phyloP scores from a whole-genome alignment of 2,888 invertebrate species.

The Athetis lepigone region DNA sequence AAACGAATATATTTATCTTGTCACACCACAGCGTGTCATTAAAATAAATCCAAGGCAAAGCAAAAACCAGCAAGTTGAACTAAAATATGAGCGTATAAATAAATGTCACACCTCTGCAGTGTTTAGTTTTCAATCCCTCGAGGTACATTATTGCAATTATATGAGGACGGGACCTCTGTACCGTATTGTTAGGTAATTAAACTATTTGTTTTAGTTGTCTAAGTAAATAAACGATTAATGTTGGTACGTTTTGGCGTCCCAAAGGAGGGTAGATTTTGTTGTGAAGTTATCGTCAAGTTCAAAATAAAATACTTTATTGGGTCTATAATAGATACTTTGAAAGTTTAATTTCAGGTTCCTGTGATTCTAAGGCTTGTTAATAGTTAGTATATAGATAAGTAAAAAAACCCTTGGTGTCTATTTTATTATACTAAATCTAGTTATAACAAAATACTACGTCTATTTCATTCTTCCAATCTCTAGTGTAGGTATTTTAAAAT shows the following conservation, averaged over 20 bases:
- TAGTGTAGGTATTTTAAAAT: too few relatives aligned
- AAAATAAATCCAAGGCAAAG: slow-evolving; percentile 23
- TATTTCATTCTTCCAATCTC: too few relatives aligned
- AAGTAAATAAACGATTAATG: not conserved
- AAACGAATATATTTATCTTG: slow-evolving; percentile 2
- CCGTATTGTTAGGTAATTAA: slow-evolving; percentile 4
- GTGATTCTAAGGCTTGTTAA: too few relatives aligned
- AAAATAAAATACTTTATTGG: not conserved
- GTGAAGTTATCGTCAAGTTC: not conserved
- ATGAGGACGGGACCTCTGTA: slow-evolving; percentile 54
- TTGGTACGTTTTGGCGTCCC: too few relatives aligned
- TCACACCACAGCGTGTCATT: not conserved
- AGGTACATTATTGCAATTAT: slow-evolving; percentile 74
- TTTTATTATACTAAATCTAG: too few relatives aligned
- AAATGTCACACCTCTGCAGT: slow-evolving; percentile 23
- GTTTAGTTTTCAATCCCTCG: slow-evolving; percentile 67
- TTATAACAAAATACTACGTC: too few relatives aligned
- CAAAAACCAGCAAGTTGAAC: slow-evolving; percentile 31
- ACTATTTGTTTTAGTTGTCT: not conserved
- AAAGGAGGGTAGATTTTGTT: not conserved
- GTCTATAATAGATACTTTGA: too few relatives aligned
- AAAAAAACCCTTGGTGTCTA: too few relatives aligned
- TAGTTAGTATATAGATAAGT: too few relatives aligned
- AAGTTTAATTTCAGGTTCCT: too few relatives aligned
- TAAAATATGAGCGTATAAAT: slow-evolving; percentile 41